Evolutionary conservation across 2,113 vertebrate species (phyloP), one percentile per base, ranked within the genome.

Genomic region (Microcebus griseorufus): DNA sequence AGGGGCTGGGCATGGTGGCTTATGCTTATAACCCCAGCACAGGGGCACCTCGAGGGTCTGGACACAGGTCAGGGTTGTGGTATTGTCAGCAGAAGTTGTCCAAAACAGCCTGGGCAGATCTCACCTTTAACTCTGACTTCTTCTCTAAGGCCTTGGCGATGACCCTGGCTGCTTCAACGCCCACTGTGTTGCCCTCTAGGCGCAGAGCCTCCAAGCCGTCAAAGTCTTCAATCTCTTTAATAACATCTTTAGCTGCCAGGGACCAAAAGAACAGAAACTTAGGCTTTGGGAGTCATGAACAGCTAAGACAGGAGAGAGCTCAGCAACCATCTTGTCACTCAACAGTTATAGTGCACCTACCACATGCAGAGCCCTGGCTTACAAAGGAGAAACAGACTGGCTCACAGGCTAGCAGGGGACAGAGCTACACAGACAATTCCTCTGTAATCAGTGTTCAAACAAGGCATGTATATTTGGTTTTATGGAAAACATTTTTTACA

Each of bases 131-230:
- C 65, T 99, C 98, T 0, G 98, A 98, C 98, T 99, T 99, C 64
- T 99, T 99, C 98, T 99, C 99, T 75, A 99, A 98, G 39, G 99
- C 99, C 97, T 99, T 99, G 85, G 99, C 99, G 3, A 99, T 99
- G 97, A 99, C 99, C 94, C 98, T 98, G 62, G 99, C 99, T 0
- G 99, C 99, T 64, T 99, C 99, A 97, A 99, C 99, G 0, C 99
- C 99, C 9, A 99, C 96, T 0, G 99, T 99, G 98, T 99, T 99
- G 55, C 99, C 99, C 98, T 99, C 99, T 88, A 99, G 97, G 16
- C 99, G 98, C 96, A 99, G 98, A 6, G 99, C 99, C 97, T 99
- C 99, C 51, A 99, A 97, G 64, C 98, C 99, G 29, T 99, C 98
- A 91, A 99, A 99, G 22, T 98, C 99, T 96, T 99, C 98, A 37